Evolutionary conservation across 2,113 vertebrate species (phyloP).

Genomic region (Megaceryle maxima): DNA sequence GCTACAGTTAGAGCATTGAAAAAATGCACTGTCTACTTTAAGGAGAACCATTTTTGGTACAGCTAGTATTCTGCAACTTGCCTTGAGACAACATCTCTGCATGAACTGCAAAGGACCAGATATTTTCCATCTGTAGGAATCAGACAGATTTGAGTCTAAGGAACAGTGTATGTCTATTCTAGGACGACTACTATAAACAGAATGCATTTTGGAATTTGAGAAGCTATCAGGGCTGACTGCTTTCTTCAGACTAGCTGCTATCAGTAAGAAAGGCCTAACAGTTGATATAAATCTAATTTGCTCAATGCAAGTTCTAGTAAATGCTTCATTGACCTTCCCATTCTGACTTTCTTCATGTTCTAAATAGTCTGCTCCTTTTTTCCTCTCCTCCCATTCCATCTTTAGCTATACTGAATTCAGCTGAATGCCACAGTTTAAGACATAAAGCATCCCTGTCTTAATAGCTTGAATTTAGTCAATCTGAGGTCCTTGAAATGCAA

Average conservation of each 20-base stretch:
- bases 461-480: not conserved
- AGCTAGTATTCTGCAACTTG: not conserved
- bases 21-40: not conserved
- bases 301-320: not conserved
- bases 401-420: not conserved
- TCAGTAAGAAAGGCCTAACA: not conserved
- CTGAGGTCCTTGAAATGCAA: not conserved
- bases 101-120: not conserved
- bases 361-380: not conserved
- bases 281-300: not conserved
- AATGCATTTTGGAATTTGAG: not conserved
- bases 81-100: not conserved
- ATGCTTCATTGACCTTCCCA: not conserved
- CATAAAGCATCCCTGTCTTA: not conserved
- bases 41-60: not conserved
- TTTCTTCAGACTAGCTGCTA: not conserved
- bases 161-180: not conserved
- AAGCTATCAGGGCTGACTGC: not conserved
- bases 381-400: not conserved
- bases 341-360: not conserved
- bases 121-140: not conserved
- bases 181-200: not conserved
- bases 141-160: not conserved
- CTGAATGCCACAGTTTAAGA: not conserved
- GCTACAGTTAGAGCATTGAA: not conserved